Percentiles rank a stretch among this genome's conserved stretches.
phyloP scores from a whole-genome alignment of 1,140 invertebrate species.

The Heliothis virescens region DNA sequence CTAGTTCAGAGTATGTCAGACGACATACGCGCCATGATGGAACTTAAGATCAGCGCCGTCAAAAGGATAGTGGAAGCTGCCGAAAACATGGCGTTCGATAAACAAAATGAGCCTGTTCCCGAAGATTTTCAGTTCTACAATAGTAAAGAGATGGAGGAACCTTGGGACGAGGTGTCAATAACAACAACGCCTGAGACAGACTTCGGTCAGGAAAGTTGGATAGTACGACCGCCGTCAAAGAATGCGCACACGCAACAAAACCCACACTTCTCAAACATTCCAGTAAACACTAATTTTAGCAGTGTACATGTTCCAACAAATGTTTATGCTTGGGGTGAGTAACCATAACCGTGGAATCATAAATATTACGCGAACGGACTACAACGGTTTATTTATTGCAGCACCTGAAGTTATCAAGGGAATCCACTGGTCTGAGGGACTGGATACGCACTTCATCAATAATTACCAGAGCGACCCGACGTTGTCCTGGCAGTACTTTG shows the following conservation, averaged over 20 bases:
- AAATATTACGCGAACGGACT: conserved; percentile 29
- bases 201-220: conserved; percentile 85
- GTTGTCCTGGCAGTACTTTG: conserved; percentile 98
- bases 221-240: conserved; percentile 85
- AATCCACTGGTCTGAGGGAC: conserved; percentile 93
- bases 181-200: conserved; percentile 83
- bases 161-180: conserved; percentile 71
- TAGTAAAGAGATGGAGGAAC: conserved; percentile 90
- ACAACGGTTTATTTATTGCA: conserved; percentile 70
- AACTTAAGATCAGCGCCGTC: conserved; percentile 93
- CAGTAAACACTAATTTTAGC: conserved; percentile 94
- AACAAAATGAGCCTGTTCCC: conserved; percentile 86
- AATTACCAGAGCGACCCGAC: conserved; percentile 96
- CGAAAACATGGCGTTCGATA: conserved; percentile 89
- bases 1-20: conserved; percentile 92
- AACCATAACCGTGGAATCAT: conserved; percentile 38
- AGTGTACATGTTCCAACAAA: conserved; percentile 98
- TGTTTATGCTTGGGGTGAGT: conserved; percentile 95
- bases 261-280: conserved; percentile 92
- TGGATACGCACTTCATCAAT: conserved; percentile 95
- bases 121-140: conserved; percentile 90
- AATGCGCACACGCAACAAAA: conserved; percentile 88
- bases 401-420: conserved; percentile 89
- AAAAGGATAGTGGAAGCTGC: conserved; percentile 94
- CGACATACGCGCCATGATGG: conserved; percentile 93